A percentile compares a stretch with the other conserved stretches of the same genome.
Conservation (phyloP, 2,797 vertebrate species). For the Pangasius djambal region DNA sequence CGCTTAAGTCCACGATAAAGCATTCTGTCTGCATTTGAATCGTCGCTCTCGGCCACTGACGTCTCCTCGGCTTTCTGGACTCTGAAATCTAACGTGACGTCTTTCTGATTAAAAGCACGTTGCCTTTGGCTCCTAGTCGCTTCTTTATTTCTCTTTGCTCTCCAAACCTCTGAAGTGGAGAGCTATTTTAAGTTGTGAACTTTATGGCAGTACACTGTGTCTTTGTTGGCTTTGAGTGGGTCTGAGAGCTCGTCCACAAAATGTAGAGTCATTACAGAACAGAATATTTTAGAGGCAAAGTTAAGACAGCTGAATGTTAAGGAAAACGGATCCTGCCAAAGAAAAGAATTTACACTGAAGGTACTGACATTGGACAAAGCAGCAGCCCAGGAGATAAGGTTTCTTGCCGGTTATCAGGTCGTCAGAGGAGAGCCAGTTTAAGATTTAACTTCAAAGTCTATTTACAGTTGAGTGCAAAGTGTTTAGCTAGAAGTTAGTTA, state of each 20-base stretch:
- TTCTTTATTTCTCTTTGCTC: constrained; percentile 60
- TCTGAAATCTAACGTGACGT: constrained; percentile 59
- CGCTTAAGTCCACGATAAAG: not conserved
- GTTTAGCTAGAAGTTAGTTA: too few species aligned
- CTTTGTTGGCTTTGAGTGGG: constrained; percentile 19
- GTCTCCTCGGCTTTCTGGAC: constrained; percentile 62
- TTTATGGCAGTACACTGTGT: constrained; percentile 51
- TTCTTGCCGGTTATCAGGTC: not conserved
- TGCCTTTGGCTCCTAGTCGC: constrained; percentile 64
- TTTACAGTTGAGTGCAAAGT: not conserved
- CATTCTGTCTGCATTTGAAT: not conserved
- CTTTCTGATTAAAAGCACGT: constrained; percentile 72
- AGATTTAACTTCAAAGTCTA: not conserved
- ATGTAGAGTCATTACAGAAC: not conserved
- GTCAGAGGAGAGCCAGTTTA: not conserved
- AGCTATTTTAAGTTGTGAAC: constrained; percentile 65
- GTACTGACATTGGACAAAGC: not conserved
- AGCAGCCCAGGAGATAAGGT: not conserved
- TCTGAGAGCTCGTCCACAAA: constrained; percentile 48
- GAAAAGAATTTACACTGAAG: constrained; percentile 23
- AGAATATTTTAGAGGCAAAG: not conserved
- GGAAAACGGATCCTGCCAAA: constrained; percentile 35
- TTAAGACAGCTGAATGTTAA: not conserved
- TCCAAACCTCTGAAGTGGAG: constrained; percentile 45
- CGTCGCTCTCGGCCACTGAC: constrained; percentile 37